Conservation (phyloP, 2,888 invertebrate genomes). For the Adelognathus sp. region DNA sequence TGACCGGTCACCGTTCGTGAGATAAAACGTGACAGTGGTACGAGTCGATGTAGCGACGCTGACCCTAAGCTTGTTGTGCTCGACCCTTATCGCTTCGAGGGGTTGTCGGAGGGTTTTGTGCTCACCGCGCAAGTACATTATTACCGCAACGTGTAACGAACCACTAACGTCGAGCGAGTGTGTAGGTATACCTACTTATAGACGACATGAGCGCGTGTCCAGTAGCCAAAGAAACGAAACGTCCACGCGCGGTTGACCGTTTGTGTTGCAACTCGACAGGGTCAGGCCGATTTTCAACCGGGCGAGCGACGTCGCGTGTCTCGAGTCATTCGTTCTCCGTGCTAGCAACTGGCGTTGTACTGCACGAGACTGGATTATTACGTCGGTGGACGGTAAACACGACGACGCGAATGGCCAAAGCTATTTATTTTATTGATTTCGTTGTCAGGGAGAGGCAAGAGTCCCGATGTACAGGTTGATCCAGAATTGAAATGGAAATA, state of each 20-base stretch:
- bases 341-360: background rate
- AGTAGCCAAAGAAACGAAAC: constrained; percentile 27
- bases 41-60: constrained; percentile 4
- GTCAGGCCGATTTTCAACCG: constrained; percentile 47
- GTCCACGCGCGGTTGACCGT: background rate
- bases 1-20: constrained; percentile 5
- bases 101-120: constrained; percentile 42
- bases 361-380: constrained; percentile 61
- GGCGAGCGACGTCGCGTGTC: constrained; percentile 59
- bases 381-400: constrained; percentile 59
- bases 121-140: background rate
- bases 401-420: constrained; percentile 42
- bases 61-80: constrained; percentile 31
- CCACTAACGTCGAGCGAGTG: background rate
- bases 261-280: background rate
- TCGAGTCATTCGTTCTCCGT: constrained; percentile 60
- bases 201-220: constrained; percentile 34
- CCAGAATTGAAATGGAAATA: no score
- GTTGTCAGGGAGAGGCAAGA: constrained; percentile 12
- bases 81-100: constrained; percentile 29
- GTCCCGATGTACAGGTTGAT: background rate
- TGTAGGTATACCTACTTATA: constrained; percentile 27
- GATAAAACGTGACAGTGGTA: constrained; percentile 37
- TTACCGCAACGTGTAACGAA: constrained; percentile 1
- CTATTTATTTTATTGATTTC: constrained; percentile 70